Evolutionary conservation across 2,113 vertebrate species (phyloP), one percentile per base, ranked within the genome.

Genomic region (Xyrauchen texanus): DNA sequence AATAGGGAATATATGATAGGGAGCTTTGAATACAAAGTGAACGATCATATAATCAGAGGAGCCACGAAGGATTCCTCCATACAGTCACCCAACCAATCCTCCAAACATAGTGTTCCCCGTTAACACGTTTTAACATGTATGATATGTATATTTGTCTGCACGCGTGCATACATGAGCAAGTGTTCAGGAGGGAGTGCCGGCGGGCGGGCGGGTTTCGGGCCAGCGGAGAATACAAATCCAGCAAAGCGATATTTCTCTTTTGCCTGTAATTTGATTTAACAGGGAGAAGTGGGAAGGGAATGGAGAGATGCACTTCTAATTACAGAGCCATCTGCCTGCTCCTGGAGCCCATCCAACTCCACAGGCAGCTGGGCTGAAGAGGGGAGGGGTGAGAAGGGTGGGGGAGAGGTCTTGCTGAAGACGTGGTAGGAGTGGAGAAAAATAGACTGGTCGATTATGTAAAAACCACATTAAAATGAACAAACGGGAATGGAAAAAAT

Each of bases 201-300:
- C 81, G 21, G 21, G 21, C 21, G 21, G 21, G 21, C 3, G 21
- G 78, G 87, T 87, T 87, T 90, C 87, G 89, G 85, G 85, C 86
- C 88, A 89, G 86, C 76, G 85, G 88, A 88, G 92, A 93, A 93
- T 80, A 78, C 89, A 93, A 94, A 94, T 93, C 90, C 92, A 87
- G 92, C 88, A 92, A 94, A 94, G 85, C 88, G 92, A 93, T 93
- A 93, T 95, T 92, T 92, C 91, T 84, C 83, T 81, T 82, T 84
- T 84, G 82, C 76, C 93, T 94, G 91, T 95, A 95, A 95, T 93
- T 92, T 94, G 95, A 95, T 94, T 95, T 94, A 94, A 95, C 92
- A 87, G 91, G 88, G 86, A 94, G 95, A 94, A 92, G 91, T 82
- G 87, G 90, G 83, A 89, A 87, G 92, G 92, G 91, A 95, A 93